Conservation (phyloP, 2,113 vertebrate genomes). For the Leptobrachium ailaonicum region DNA sequence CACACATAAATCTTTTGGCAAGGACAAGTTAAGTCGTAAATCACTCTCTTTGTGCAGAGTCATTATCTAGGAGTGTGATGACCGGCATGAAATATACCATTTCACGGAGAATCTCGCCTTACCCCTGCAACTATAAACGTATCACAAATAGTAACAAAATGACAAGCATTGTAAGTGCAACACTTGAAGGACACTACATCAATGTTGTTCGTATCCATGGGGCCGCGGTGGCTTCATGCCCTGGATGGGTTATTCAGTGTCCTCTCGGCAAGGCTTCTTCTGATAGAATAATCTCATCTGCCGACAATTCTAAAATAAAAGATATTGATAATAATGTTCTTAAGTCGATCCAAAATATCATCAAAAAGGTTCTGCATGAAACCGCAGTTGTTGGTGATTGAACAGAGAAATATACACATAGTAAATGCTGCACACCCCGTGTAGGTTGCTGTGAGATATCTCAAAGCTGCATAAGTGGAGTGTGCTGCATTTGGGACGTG, state of each 20-base stretch:
- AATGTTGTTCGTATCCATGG: background rate
- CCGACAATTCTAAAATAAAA: no score
- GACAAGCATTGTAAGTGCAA: background rate
- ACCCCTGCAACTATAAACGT: slow-evolving; percentile 16
- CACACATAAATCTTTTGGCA: slow-evolving; percentile 37
- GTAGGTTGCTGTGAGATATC: no score
- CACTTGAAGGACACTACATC: background rate
- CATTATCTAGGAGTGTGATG: slow-evolving; percentile 36
- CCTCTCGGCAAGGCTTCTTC: background rate
- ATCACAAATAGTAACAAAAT: slow-evolving; percentile 10
- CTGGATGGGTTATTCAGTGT: background rate
- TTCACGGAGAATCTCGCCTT: slow-evolving; percentile 13
- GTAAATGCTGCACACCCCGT: no score
- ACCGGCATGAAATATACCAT: slow-evolving; percentile 27
- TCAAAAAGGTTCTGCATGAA: no score
- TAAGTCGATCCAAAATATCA: no score
- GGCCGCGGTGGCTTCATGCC: background rate
- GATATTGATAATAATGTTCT: no score
- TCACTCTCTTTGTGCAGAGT: slow-evolving; percentile 41
- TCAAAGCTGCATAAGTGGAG: no score
- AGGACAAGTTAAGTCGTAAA: slow-evolving; percentile 36
- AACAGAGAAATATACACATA: no score
- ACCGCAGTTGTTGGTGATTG: no score
- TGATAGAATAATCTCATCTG: no score
- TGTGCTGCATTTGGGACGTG: no score